Conservation (phyloP, 1,140 invertebrate species). For the Drosophila arizonae region DNA sequence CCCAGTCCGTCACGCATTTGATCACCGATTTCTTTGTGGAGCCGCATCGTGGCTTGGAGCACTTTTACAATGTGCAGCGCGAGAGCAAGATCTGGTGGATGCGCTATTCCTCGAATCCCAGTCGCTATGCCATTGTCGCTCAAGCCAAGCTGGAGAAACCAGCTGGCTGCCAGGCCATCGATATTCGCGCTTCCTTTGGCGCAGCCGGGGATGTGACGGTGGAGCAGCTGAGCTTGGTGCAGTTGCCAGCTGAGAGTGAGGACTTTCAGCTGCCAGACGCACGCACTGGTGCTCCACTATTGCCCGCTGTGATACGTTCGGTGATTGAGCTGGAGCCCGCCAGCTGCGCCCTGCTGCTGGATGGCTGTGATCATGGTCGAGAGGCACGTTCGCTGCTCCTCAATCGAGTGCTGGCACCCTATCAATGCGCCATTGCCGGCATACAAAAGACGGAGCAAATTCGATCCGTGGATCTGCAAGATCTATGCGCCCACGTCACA, state of each 20-base stretch:
- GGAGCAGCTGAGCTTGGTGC: slow-evolving; percentile 62
- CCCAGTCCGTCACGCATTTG: slow-evolving; percentile 26
- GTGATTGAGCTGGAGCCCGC: slow-evolving; percentile 63
- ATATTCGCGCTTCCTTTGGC: slow-evolving; percentile 60
- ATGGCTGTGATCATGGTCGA: slow-evolving; percentile 60
- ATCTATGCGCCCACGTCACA: slow-evolving; percentile 84
- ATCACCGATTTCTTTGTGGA: slow-evolving; percentile 66
- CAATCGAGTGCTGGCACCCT: slow-evolving; percentile 89
- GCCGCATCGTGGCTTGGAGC: slow-evolving; percentile 53
- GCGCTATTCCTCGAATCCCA: slow-evolving; percentile 87
- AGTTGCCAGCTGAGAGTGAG: slow-evolving; percentile 10
- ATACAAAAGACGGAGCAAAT: slow-evolving; percentile 27
- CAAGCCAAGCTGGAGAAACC: slow-evolving; percentile 71
- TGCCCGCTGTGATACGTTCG: slow-evolving; percentile 65
- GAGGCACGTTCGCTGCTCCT: slow-evolving; percentile 84
- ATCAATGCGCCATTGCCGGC: slow-evolving; percentile 79
- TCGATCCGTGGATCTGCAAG: slow-evolving; percentile 63
- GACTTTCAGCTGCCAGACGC: slow-evolving; percentile 45
- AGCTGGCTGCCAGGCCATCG: slow-evolving; percentile 58
- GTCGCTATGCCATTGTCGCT: slow-evolving; percentile 84
- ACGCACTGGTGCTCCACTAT: slow-evolving; percentile 34
- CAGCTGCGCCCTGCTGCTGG: slow-evolving; percentile 63
- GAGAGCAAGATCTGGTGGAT: slow-evolving; percentile 92
- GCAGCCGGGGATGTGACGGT: slow-evolving; percentile 44
- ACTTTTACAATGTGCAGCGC: slow-evolving; percentile 86